Conservation (phyloP, 2,113 vertebrate genomes). For the Genyomyrus donnyi region DNA sequence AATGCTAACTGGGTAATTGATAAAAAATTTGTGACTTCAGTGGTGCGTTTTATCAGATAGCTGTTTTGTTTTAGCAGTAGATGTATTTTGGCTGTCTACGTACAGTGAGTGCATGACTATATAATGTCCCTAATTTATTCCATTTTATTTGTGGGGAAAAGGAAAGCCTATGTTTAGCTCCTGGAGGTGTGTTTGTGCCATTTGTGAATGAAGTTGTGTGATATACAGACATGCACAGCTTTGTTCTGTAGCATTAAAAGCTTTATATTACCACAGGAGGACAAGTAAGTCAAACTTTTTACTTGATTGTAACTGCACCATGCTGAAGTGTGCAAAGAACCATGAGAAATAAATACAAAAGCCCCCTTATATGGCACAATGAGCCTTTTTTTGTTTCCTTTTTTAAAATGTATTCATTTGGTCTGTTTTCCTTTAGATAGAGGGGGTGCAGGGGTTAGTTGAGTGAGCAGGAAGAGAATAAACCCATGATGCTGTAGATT, state of each 20-base stretch:
- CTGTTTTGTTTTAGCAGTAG: constrained; percentile 20
- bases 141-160: constrained; percentile 37
- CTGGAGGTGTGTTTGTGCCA: constrained; percentile 19
- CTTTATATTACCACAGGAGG: constrained; percentile 10
- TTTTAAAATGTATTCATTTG: neutral
- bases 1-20: neutral
- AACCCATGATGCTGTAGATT: neutral
- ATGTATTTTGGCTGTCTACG: constrained; percentile 35
- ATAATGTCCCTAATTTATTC: constrained; percentile 35
- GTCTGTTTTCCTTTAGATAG: neutral
- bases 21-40: neutral
- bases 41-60: constrained; percentile 20
- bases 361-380: neutral
- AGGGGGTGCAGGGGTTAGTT: neutral
- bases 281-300: constrained; percentile 28
- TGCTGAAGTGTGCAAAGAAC: constrained; percentile 22
- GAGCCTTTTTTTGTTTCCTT: neutral
- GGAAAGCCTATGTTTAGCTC: constrained; percentile 33
- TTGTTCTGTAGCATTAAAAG: constrained; percentile 22
- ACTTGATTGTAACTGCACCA: constrained; percentile 35
- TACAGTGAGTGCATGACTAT: constrained; percentile 43
- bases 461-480: neutral
- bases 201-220: constrained; percentile 11
- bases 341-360: constrained; percentile 53
- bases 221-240: constrained; percentile 6